Conservation (phyloP, 1,140 invertebrate species). For the Musca domestica region DNA sequence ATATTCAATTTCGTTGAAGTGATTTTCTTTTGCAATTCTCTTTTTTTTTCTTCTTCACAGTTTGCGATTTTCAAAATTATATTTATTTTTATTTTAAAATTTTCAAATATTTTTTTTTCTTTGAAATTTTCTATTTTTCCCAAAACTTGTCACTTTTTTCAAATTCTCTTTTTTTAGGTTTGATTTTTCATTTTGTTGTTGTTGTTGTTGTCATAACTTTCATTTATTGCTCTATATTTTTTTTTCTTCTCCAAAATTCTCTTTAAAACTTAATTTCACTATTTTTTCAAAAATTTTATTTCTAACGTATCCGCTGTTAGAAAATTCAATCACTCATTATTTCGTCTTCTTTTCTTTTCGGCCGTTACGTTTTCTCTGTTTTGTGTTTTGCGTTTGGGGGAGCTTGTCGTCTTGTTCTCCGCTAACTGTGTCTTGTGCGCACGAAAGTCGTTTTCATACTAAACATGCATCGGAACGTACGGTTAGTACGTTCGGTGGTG, state of each 20-base stretch:
- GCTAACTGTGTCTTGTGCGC: constrained; percentile 40
- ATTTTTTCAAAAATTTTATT: too few species aligned
- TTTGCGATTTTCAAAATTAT: background rate
- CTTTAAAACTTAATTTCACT: too few species aligned
- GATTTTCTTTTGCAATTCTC: background rate
- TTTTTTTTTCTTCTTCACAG: constrained; percentile 1
- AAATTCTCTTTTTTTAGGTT: background rate
- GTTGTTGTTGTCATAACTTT: background rate
- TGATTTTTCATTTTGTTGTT: background rate
- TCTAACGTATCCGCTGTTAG: background rate
- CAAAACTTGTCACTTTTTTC: too few species aligned
- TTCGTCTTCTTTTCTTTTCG: background rate
- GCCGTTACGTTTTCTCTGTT: background rate
- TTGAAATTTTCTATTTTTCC: too few species aligned
- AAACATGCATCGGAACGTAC: background rate
- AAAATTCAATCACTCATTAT: background rate
- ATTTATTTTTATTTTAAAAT: too few species aligned
- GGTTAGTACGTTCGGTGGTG: too few species aligned
- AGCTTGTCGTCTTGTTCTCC: constrained; percentile 22
- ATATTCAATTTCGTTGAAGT: background rate
- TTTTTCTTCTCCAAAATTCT: too few species aligned
- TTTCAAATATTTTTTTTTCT: too few species aligned
- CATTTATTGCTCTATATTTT: background rate
- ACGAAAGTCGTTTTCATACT: constrained; percentile 47
- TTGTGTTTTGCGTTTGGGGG: background rate